A percentile compares a stretch with the other conserved stretches of the same genome.
Conservation (phyloP, 2,113 vertebrate species). For the Megaceryle maxima region DNA sequence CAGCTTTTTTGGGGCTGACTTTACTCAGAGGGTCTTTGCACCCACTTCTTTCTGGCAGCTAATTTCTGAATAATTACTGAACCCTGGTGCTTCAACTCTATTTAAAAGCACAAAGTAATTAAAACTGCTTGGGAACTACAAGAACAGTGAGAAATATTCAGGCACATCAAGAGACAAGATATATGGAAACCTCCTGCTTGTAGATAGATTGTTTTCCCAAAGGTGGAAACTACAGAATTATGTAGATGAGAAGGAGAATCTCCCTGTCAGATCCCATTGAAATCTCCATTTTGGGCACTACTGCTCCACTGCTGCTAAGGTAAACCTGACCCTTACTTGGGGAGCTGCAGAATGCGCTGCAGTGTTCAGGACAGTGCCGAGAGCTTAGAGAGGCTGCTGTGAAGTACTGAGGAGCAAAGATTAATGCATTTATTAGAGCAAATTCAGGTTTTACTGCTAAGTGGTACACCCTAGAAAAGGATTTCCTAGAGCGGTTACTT, state of each 20-base stretch:
- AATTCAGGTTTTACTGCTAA: background rate
- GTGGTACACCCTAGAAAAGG: background rate
- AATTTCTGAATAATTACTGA: slow-evolving; percentile 35
- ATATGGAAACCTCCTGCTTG: slow-evolving; percentile 23
- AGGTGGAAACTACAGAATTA: slow-evolving; percentile 44
- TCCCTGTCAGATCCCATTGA: slow-evolving; percentile 31
- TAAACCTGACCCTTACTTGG: slow-evolving; percentile 56
- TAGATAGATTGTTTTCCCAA: slow-evolving; percentile 38
- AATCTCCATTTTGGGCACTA: slow-evolving; percentile 51
- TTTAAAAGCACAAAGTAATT: slow-evolving; percentile 25
- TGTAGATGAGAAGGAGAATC: slow-evolving; percentile 43
- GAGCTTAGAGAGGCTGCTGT: background rate
- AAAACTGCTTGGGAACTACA: slow-evolving; percentile 39
- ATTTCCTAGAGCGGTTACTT: background rate
- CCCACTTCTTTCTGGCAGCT: background rate
- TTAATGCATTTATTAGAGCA: background rate
- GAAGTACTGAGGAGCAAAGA: background rate
- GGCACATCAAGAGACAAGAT: slow-evolving; percentile 23
- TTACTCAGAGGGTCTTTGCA: slow-evolving; percentile 17
- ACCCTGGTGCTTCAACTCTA: background rate
- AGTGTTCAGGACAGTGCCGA: background rate
- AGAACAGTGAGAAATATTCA: slow-evolving; percentile 30
- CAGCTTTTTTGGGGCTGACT: background rate
- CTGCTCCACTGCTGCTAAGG: slow-evolving; percentile 58
- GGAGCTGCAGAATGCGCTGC: background rate